Conservation (phyloP, 2,797 vertebrate species). For the Knipowitschia caucasica region DNA sequence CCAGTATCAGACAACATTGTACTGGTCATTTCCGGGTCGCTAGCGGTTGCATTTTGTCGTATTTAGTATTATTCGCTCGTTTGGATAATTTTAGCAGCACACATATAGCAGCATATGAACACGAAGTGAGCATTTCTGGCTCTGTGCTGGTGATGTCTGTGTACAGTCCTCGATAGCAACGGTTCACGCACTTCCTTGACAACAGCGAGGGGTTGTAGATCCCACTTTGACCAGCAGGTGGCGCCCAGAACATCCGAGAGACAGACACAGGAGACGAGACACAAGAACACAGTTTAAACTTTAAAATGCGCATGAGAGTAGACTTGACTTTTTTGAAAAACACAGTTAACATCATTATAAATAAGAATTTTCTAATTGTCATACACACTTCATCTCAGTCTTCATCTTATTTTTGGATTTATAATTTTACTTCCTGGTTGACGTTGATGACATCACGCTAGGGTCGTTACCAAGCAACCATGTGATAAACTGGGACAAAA, state of each 20-base stretch:
- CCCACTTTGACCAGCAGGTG: conserved; percentile 30
- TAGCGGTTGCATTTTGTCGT: not conserved
- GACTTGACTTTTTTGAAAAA: too few relatives aligned
- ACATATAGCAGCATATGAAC: not conserved
- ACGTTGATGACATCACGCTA: too few relatives aligned
- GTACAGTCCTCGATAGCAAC: conserved; percentile 48
- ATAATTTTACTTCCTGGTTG: too few relatives aligned
- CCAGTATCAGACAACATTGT: conserved; percentile 6
- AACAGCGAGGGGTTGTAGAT: conserved; percentile 37
- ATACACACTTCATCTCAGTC: too few relatives aligned
- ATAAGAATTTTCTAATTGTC: too few relatives aligned
- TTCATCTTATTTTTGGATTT: too few relatives aligned
- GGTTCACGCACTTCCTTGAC: conserved; percentile 67
- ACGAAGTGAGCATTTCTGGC: not conserved
- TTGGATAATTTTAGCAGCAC: not conserved
- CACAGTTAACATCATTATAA: too few relatives aligned
- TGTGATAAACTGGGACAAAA: too few relatives aligned
- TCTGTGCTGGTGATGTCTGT: conserved; percentile 18
- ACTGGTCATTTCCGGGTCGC: conserved; percentile 15
- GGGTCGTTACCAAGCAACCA: too few relatives aligned
- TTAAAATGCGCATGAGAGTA: too few relatives aligned
- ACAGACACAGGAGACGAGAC: not conserved
- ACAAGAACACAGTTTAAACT: not conserved
- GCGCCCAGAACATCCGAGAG: not conserved
- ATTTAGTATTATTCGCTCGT: not conserved